Evolutionary conservation across 1,140 invertebrate species (phyloP), one percentile per base, ranked within the genome.

Genomic region (Periplaneta americana): DNA sequence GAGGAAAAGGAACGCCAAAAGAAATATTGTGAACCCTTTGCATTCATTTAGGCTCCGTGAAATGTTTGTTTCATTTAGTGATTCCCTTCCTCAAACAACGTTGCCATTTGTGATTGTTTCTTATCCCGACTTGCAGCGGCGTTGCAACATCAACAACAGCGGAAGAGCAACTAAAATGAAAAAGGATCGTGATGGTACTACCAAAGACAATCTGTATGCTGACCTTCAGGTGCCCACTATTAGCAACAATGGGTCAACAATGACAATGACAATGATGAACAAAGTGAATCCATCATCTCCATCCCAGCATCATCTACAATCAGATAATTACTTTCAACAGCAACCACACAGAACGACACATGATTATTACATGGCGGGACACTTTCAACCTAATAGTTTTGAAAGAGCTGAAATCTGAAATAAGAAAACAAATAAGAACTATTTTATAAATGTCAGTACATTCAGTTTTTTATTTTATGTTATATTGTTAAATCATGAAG

Each of bases 171-270:
- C 33, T 80, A 74, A 66, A 48, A 31, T 34, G 18, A n/a, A 34
- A 75, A 39, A 74, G 80, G 37, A 74, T n/a, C 36, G 36, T 34
- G 36, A 78, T 28, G 36, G n/a, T n/a, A n/a, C 39, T 35, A 80
- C 75, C 31, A 48, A 76, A 77, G 74, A 81, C 34, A 82, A 82
- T 80, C 32, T 82, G 37, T 82, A 82, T 74, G 79, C 82, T 34
- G 82, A 82, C 78, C 82, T 82, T 9, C 82, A 82, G 39, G 48
- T 80, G 82, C 80, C 80, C 31, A 78, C 80, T 18, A 31, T 81
- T 34, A 80, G 76, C 36, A 82, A 82, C 78, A 75, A 75, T 74
- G 82, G 82, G 32, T 79, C 66, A 34, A 75, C 34, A 15, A 75
- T 75, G 66, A 79, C 75, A 78, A 66, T 66, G 48, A 66, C 48